Percentiles rank a stretch among this genome's conserved stretches.
Conservation (phyloP, 1,140 invertebrate genomes). For the Aphidius ervi region DNA sequence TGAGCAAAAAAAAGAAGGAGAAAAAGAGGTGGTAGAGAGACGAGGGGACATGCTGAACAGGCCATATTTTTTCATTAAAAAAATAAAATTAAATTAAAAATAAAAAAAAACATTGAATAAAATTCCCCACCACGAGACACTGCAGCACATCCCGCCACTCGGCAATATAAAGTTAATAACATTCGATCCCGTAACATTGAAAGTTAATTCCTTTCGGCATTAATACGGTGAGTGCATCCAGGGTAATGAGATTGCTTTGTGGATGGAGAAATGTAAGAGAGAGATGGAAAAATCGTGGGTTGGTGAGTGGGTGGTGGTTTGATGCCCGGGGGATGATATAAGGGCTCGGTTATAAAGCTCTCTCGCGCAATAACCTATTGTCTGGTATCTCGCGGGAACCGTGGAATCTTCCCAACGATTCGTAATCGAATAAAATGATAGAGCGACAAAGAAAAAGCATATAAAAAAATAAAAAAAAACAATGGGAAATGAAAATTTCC, state of each 20-base stretch:
- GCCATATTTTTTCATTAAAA: too few species aligned
- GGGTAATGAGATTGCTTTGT: constrained; percentile 49
- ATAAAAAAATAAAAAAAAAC: constrained; percentile 10
- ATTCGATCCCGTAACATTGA: constrained; percentile 45
- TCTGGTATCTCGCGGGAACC: constrained; percentile 13
- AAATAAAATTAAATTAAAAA: too few species aligned
- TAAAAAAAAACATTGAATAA: too few species aligned
- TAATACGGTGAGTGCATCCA: constrained; percentile 48
- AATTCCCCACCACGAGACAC: background rate
- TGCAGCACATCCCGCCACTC: constrained; percentile 27
- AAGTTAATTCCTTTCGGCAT: constrained; percentile 50
- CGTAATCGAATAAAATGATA: constrained; percentile 11
- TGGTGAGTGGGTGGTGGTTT: background rate
- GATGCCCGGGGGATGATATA: constrained; percentile 19
- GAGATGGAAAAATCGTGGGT: background rate
- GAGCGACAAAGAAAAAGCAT: background rate
- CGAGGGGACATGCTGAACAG: too few species aligned
- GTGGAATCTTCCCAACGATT: constrained; percentile 10
- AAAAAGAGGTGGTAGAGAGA: too few species aligned
- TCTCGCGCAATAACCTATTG: constrained; percentile 27
- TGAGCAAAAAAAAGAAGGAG: too few species aligned
- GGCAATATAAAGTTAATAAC: constrained; percentile 50
- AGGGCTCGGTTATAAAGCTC: constrained; percentile 26
- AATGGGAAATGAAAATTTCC: constrained; percentile 13
- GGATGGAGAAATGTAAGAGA: constrained; percentile 32